Percentiles rank a stretch among this genome's conserved stretches.
Evolutionary conservation across 2,113 vertebrate genomes (phyloP).

Genomic region (Oncorhynchus kisutch): DNA sequence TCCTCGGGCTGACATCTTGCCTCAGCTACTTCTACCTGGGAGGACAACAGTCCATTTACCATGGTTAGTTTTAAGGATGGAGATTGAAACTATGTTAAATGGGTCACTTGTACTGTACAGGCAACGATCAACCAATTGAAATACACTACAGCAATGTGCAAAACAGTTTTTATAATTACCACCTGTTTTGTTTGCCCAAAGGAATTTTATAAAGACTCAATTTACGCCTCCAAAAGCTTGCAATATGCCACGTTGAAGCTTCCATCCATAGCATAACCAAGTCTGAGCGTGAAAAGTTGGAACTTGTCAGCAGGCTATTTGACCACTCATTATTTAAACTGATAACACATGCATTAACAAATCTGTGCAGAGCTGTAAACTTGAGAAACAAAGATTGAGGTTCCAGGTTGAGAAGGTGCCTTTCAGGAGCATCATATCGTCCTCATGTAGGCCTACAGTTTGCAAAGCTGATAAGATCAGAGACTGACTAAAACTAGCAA

Average conservation of each 20-base stretch:
- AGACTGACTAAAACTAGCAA: not conserved
- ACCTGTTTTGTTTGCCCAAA: not conserved
- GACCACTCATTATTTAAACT: too few relatives aligned
- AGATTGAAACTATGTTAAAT: not conserved
- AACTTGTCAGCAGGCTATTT: too few relatives aligned
- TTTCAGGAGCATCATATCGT: not conserved
- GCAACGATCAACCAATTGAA: not conserved
- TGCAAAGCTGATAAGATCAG: not conserved
- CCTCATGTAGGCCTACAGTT: not conserved
- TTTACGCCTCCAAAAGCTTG: not conserved
- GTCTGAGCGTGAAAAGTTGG: too few relatives aligned
- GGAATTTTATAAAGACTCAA: too few relatives aligned
- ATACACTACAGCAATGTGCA: not conserved
- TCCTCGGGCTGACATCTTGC: conserved; percentile 92
- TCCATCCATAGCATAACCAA: not conserved
- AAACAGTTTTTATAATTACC: not conserved
- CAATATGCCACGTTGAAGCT: not conserved
- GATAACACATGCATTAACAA: not conserved
- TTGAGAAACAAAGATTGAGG: not conserved
- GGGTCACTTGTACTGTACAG: not conserved
- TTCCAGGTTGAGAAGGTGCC: not conserved
- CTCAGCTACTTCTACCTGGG: conserved; percentile 26
- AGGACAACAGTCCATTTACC: not conserved
- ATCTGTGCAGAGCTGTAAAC: not conserved
- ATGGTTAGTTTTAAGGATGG: not conserved